These are phyloP conservation scores for Percopsis omiscomaycus DNA, from an alignment of 2,797 vertebrate genomes.

Conservation along the genomic window DNA sequence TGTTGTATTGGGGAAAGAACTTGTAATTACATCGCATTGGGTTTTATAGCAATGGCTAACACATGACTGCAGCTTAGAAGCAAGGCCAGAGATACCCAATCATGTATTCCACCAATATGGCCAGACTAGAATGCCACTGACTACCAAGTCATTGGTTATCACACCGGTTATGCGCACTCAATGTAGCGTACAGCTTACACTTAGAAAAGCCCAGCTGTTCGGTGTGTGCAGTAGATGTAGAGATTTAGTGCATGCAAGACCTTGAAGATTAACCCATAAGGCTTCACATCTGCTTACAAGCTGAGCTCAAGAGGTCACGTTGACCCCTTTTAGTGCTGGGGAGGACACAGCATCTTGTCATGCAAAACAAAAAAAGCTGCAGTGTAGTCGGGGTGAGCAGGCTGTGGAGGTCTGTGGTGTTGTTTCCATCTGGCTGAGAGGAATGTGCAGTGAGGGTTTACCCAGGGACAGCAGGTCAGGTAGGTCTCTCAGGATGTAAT, in stretches of 20 bases:
- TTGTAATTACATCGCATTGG: slow-evolving; percentile 14
- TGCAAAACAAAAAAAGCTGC: neutral
- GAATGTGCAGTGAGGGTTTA: slow-evolving; percentile 42
- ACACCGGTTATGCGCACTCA: neutral
- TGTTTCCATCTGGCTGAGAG: slow-evolving; percentile 43
- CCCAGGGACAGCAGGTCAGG: slow-evolving; percentile 55
- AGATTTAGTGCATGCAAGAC: slow-evolving; percentile 51
- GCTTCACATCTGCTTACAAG: slow-evolving; percentile 50
- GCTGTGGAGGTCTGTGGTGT: slow-evolving; percentile 14
- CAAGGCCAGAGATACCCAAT: slow-evolving; percentile 1
- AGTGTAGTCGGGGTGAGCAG: slow-evolving; percentile 4
- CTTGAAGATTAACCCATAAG: slow-evolving; percentile 48
- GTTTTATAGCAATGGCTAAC: slow-evolving; percentile 8
- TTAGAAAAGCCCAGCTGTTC: slow-evolving; percentile 43
- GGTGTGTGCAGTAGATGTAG: slow-evolving; percentile 16
- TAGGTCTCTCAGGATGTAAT: slow-evolving; percentile 62
- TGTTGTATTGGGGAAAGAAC: slow-evolving; percentile 21
- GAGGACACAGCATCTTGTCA: slow-evolving; percentile 13
- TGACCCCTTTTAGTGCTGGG: slow-evolving; percentile 2
- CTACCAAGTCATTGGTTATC: neutral
- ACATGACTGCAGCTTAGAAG: slow-evolving; percentile 7
- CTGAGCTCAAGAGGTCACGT: slow-evolving; percentile 25
- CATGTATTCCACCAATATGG: neutral
- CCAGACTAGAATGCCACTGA: slow-evolving; percentile 1
- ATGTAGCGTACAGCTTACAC: neutral